Percentiles rank a stretch among this genome's conserved stretches.
These are phyloP conservation scores for Allobates femoralis DNA, from an alignment of 2,797 vertebrate genomes.

Conservation along the genomic window DNA sequence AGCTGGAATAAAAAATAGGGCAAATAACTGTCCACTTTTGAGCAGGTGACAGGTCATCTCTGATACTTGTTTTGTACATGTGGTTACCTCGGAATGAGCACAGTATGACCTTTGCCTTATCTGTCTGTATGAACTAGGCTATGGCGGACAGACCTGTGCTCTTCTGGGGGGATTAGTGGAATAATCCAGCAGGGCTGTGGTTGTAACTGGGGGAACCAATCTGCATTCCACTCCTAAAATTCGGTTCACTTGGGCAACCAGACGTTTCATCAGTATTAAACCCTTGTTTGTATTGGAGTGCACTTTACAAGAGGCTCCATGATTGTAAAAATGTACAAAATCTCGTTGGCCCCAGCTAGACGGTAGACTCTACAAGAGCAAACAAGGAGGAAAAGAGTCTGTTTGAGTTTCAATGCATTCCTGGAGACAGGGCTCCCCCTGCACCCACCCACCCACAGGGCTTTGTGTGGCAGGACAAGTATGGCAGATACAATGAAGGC, in stretches of 20 bases:
- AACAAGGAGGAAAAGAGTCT: constrained; percentile 5
- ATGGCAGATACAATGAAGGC: constrained; percentile 36
- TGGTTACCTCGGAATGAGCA: not conserved
- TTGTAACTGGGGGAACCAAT: not conserved
- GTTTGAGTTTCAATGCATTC: constrained; percentile 57
- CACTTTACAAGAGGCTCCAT: not conserved
- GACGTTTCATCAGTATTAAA: constrained; percentile 3
- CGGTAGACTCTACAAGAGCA: constrained; percentile 16
- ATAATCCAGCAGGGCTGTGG: not conserved
- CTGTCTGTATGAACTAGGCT: not conserved
- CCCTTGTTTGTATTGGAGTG: not conserved
- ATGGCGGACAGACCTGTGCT: not conserved
- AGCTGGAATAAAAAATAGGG: too few species aligned
- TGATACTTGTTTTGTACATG: too few species aligned
- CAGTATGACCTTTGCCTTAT: not conserved
- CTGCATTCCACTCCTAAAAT: constrained; percentile 6
- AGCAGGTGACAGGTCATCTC: too few species aligned
- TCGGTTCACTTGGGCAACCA: constrained; percentile 1
- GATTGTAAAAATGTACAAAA: not conserved
- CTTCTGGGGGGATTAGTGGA: constrained; percentile 6
- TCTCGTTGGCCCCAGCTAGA: not conserved
- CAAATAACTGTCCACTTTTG: too few species aligned
- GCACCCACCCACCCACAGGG: constrained; percentile 40
- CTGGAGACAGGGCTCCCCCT: constrained; percentile 14
- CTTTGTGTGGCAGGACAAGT: constrained; percentile 47